Conservation (phyloP, 2,113 vertebrate genomes). For the Syngnathus typhle region DNA sequence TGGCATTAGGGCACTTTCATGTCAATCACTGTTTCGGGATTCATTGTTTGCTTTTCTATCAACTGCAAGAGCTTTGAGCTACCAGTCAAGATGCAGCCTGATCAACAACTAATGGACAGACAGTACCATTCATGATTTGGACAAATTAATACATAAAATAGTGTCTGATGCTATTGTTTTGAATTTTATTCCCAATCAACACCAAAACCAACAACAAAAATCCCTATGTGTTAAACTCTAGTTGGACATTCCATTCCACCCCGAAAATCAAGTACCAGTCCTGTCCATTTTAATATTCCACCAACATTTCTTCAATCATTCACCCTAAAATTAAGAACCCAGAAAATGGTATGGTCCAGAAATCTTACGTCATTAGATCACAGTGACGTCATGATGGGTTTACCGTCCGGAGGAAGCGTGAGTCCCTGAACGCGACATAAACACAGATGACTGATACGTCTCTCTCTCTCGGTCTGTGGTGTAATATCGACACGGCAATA, state of each 20-base stretch:
- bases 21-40: neutral
- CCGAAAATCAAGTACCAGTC: neutral
- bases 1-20: neutral
- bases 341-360: neutral
- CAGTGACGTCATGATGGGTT: neutral
- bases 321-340: neutral
- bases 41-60: neutral
- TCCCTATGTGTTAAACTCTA: no score
- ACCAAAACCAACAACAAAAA: no score
- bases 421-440: conserved; percentile 29
- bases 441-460: conserved; percentile 30
- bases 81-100: neutral
- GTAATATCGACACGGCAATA: neutral
- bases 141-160: neutral
- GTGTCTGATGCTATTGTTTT: no score
- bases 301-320: no score
- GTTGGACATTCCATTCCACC: no score
- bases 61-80: neutral
- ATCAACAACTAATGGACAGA: neutral
- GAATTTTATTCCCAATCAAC: no score
- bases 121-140: neutral
- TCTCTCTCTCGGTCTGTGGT: conserved; percentile 7
- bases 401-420: neutral
- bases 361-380: neutral
- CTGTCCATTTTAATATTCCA: neutral